A percentile compares a stretch with the other conserved stretches of the same genome.
phyloP scores from a whole-genome alignment of 1,140 invertebrate genomes.

The Heliconius melpomene region DNA sequence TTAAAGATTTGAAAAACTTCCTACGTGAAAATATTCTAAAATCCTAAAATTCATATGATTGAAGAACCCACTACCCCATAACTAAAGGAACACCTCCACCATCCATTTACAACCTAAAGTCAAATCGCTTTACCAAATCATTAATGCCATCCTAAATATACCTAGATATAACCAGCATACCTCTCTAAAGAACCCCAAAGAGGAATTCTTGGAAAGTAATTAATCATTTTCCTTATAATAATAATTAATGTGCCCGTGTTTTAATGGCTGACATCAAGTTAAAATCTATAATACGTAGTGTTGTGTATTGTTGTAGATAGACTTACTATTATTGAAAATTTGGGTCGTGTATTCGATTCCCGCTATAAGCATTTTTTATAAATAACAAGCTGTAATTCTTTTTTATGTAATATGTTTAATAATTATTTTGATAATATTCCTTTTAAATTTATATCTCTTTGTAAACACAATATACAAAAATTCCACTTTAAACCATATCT shows the following conservation, averaged over 20 bases:
- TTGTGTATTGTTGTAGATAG: neutral
- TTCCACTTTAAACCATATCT: conserved; percentile 12
- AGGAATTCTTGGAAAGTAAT: conserved; percentile 47
- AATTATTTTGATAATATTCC: too few relatives aligned
- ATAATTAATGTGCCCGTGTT: conserved; percentile 49
- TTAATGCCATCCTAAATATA: neutral
- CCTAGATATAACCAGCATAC: conserved; percentile 20
- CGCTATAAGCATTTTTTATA: too few relatives aligned
- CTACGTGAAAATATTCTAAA: too few relatives aligned
- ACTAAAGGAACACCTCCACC: neutral
- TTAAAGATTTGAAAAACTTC: too few relatives aligned
- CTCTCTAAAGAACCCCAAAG: conserved; percentile 23
- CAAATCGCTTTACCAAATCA: conserved; percentile 12
- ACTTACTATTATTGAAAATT: neutral
- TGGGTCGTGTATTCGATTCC: neutral
- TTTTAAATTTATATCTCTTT: too few relatives aligned
- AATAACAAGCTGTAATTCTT: too few relatives aligned
- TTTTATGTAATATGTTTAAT: too few relatives aligned
- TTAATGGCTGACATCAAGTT: conserved; percentile 31
- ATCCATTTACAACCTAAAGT: neutral
- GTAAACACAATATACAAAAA: neutral
- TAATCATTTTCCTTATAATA: conserved; percentile 59
- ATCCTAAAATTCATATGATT: neutral
- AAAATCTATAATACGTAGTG: conserved; percentile 13
- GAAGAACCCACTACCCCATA: neutral